phyloP scores from a whole-genome alignment of 92 coral and sea anemone species.

The Parazoanthus swiftii region DNA sequence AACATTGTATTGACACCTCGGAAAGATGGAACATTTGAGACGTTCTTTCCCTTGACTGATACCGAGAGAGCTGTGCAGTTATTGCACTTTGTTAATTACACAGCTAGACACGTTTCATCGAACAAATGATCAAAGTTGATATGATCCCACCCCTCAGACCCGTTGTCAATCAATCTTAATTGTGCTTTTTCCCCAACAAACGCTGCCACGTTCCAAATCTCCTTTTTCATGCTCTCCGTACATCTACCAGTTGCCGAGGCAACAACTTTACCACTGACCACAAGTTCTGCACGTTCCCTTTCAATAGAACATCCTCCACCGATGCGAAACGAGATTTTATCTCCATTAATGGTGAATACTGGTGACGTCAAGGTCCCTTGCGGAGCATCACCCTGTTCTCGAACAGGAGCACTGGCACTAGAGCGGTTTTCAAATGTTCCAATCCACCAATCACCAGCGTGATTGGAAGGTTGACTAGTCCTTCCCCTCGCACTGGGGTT shows the following conservation, averaged over 20 bases:
- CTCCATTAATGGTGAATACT: slow-evolving; percentile 36
- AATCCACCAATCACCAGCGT: slow-evolving; percentile 65
- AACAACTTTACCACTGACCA: slow-evolving; percentile 40
- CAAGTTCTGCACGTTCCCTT: slow-evolving; percentile 32
- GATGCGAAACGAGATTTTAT: slow-evolving; percentile 40
- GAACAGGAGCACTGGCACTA: neutral
- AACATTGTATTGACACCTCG: too few species aligned
- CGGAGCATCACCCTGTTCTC: slow-evolving; percentile 48
- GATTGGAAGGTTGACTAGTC: slow-evolving; percentile 48
- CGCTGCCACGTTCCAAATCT: slow-evolving; percentile 41
- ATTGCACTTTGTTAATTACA: neutral
- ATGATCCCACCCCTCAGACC: slow-evolving; percentile 45
- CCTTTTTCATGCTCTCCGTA: slow-evolving; percentile 9
- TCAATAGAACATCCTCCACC: slow-evolving; percentile 40
- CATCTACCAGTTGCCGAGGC: slow-evolving; percentile 20
- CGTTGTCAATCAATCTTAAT: slow-evolving; percentile 41
- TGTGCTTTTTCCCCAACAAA: slow-evolving; percentile 39
- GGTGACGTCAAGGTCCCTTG: slow-evolving; percentile 72
- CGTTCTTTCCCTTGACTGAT: too few species aligned
- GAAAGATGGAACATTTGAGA: too few species aligned
- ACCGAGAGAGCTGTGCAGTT: too few species aligned
- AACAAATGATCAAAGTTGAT: slow-evolving; percentile 56
- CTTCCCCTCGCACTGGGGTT: slow-evolving; percentile 39
- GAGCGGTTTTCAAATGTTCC: slow-evolving; percentile 60
- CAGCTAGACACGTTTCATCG: neutral